Base-by-base conservation (phyloP, 2,797 vertebrate species). In the Myiotriccus ornatus region DNA sequence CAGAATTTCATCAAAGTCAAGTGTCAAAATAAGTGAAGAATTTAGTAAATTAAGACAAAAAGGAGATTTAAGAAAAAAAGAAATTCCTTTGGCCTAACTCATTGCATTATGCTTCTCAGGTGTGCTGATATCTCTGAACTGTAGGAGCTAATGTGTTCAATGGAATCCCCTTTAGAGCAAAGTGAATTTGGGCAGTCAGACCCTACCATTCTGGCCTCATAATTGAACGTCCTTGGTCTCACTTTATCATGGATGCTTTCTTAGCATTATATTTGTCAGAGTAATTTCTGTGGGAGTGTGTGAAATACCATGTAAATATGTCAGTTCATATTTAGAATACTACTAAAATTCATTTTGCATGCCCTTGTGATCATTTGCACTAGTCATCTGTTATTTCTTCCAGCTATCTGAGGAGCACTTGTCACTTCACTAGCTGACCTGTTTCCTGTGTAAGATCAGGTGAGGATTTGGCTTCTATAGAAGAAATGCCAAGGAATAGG, bases 311-410 rank as follows among this genome's bases (percentile, higher is more conserved):
- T 68, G 60, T 28, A 92, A 67, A 80, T 68, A 50, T 35, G 37
- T 81, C 49, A 50, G 57, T 68, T 94, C 60, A 28, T 83, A 87
- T 87, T 92, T 91, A 86, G 81, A 81, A 65, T 91, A 64, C 49
- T 64, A 43, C 56, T 70, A 68, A 87, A 87, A 91, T 77, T 68
- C 20, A 60, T 84, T 94, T 77, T 93, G 60, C 25, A n/a, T 83
- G 57, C 41, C 20, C 53, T 71, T 70, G 43, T 81, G 79, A 90
- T 84, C 57, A 43, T 64, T 74, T 90, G 47, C 34, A 50, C 9
- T 43, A 70, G 49, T 56, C 32, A 50, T n/a, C 59, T 35, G 19
- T 64, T 80, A 57, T 53, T 94, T 93, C 78, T 89, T 81, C 75
- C 65, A 64, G 2, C 44, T 69, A 24, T 20, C 50, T 57, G 53